Percentiles rank a stretch among this genome's conserved stretches.
phyloP scores from a whole-genome alignment of 1,140 invertebrate species.

The Aricia agestis region DNA sequence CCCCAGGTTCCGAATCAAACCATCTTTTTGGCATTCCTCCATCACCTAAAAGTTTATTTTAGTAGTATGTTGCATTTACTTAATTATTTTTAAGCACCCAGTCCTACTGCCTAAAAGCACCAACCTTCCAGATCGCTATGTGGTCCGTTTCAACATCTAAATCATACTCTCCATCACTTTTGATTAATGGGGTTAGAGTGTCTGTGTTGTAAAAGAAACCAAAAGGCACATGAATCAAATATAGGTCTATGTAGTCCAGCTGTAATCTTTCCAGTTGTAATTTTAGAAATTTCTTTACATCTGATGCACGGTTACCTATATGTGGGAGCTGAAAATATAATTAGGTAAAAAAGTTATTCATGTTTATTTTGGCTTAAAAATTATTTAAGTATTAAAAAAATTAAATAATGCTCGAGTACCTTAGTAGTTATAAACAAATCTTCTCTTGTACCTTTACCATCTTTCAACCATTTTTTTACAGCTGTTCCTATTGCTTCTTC shows the following conservation, averaged over 20 bases:
- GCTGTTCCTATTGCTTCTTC: conserved; percentile 87
- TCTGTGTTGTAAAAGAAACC: conserved; percentile 76
- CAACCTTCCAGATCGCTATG: conserved; percentile 84
- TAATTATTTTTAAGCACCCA: too few species aligned
- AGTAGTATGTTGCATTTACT: not conserved
- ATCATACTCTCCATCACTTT: conserved; percentile 79
- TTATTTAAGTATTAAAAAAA: too few species aligned
- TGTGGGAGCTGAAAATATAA: conserved; percentile 71
- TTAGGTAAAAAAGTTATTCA: too few species aligned
- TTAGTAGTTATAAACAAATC: conserved; percentile 91
- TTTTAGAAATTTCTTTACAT: conserved; percentile 84
- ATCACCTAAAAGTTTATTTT: conserved; percentile 77
- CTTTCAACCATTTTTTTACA: conserved; percentile 83
- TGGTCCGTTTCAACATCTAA: conserved; percentile 83
- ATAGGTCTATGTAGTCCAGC: conserved; percentile 89
- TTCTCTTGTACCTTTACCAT: conserved; percentile 83
- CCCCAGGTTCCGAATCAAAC: conserved; percentile 83
- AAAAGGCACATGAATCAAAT: conserved; percentile 89
- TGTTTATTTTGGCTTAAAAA: too few species aligned
- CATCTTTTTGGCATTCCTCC: conserved; percentile 83
- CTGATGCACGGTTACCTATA: conserved; percentile 80
- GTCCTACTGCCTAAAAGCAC: not conserved
- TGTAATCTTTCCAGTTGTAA: conserved; percentile 84
- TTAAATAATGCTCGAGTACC: conserved; percentile 57
- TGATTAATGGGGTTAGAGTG: conserved; percentile 65